phyloP scores from a whole-genome alignment of 2,888 invertebrate species.

The Eupeodes latifasciatus region DNA sequence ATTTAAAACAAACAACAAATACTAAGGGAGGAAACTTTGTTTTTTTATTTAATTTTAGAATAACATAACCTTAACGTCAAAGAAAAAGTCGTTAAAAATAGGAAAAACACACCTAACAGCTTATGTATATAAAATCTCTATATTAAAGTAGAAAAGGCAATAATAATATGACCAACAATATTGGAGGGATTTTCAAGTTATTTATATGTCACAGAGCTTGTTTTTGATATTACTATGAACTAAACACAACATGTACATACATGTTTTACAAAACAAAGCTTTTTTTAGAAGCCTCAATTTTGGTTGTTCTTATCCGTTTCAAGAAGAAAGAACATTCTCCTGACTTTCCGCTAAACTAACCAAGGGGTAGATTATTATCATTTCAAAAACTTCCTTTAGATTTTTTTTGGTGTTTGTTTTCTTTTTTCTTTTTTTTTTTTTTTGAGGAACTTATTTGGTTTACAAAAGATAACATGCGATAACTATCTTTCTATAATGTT shows the following conservation, averaged over 20 bases:
- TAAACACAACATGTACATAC: background rate
- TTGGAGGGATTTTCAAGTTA: background rate
- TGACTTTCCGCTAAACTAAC: conserved; percentile 3
- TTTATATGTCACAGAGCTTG: background rate
- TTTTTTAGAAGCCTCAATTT: background rate
- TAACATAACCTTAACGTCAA: background rate
- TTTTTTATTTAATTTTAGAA: background rate
- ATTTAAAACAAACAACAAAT: background rate
- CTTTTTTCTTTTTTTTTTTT: background rate
- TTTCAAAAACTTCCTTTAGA: background rate
- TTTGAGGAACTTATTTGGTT: background rate
- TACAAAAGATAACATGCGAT: conserved; percentile 6
- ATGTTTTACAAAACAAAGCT: conserved; percentile 2
- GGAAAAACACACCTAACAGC: background rate
- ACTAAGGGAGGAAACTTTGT: background rate
- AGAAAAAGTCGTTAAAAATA: background rate
- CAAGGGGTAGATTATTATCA: background rate
- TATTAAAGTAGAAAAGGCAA: background rate
- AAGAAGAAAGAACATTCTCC: background rate
- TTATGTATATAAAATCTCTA: background rate
- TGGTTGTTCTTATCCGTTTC: background rate
- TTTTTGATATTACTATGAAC: background rate
- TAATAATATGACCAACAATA: background rate
- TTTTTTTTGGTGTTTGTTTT: background rate
- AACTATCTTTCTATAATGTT: conserved; percentile 1